Evolutionary conservation across 92 coral and sea anemone species (phyloP).

Genomic region (Zoanthus solanderi): DNA sequence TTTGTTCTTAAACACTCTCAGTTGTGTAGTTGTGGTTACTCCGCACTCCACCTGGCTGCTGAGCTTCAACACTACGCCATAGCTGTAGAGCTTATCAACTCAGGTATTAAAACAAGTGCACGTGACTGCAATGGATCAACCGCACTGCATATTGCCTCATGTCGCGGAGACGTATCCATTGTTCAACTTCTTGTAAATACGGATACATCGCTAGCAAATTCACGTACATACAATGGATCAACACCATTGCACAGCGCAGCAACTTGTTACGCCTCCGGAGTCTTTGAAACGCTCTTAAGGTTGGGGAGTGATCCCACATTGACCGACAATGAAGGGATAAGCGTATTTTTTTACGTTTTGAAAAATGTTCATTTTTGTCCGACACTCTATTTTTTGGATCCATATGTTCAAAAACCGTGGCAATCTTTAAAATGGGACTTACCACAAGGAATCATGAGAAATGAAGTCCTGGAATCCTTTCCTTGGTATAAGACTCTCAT

Average conservation of each 20-base stretch:
- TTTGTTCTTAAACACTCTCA: background rate
- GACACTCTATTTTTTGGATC: slow-evolving; percentile 21
- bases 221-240: slow-evolving; percentile 48
- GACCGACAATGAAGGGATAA: slow-evolving; percentile 37
- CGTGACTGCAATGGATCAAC: slow-evolving; percentile 69
- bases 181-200: slow-evolving; percentile 36
- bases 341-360: slow-evolving; percentile 37
- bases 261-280: slow-evolving; percentile 21
- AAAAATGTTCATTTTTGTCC: slow-evolving; percentile 12
- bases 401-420: slow-evolving; percentile 44
- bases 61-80: slow-evolving; percentile 54
- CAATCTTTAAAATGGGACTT: slow-evolving; percentile 3
- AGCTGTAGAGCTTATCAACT: slow-evolving; percentile 35
- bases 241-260: slow-evolving; percentile 75
- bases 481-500: background rate
- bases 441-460: background rate
- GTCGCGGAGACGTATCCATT: slow-evolving; percentile 30
- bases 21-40: slow-evolving; percentile 64
- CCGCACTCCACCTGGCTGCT: slow-evolving; percentile 68
- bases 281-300: slow-evolving; percentile 20
- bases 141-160: slow-evolving; percentile 62
- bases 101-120: slow-evolving; percentile 14
- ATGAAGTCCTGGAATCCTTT: slow-evolving; percentile 5
- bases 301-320: slow-evolving; percentile 26
- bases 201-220: slow-evolving; percentile 2